Base-by-base conservation (phyloP, 2,113 vertebrate species). In the Cyprinodon tularosa region DNA sequence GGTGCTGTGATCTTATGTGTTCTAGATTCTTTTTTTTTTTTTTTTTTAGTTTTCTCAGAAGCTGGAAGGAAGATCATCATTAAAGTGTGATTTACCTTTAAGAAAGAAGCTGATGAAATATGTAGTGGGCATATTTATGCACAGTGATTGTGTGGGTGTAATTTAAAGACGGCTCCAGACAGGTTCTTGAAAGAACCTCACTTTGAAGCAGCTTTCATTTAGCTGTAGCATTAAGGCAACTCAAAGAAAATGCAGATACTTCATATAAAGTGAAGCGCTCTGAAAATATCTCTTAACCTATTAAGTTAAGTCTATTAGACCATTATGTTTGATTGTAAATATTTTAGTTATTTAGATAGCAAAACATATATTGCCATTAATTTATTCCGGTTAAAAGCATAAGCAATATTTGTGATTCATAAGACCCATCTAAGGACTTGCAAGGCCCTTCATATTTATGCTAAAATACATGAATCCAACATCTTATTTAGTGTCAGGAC, bases 401-500 rank as follows among this genome's bases (percentile, higher is more conserved):
- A 88, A 89, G 80, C 65, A 62, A 47, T 57, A 73, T 72, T 62
- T 44, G 63, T 44, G 78, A 88, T 81, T 65, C 78, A 81, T 64
- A 66, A 60, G 71, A 71, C 37, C 74, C 36, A 62, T 80, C 57
- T 77, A 67, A 15, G 17, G 44, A 8, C 9, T 45, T 45, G 12
- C 5, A 45, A 29, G 29, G 29, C 44, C 50, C 14, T n/a, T 57
- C 50, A 57, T 9, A 20, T 72, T 60, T 84, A 76, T 82, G 78
- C 84, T 84, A 68, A 73, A 86, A 84, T 71, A 86, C 68, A 68
- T 76, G 88, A 74, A 78, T 83, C 42, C 71, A n/a, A 47, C 68
- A 76, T 82, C 82, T 85, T 86, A 91, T 90, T 89, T 83, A 89
- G 71, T 72, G 70, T 66, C 50, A 63, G 69, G 74, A 62, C 74